Base-by-base conservation (phyloP, 2,113 vertebrate species). In the Poecile atricapillus region DNA sequence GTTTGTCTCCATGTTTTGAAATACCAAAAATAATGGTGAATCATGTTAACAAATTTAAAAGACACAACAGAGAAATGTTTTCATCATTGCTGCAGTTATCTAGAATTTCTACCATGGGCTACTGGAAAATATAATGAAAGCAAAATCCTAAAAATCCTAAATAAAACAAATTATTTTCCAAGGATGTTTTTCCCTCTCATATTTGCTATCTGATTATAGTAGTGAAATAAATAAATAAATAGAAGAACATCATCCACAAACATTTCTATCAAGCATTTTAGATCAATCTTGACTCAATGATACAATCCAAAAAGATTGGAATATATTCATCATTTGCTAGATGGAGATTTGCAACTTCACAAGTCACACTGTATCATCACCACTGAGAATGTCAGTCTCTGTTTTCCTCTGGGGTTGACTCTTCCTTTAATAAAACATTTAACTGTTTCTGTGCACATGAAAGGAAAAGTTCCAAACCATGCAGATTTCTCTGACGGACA, bases 401-500 rank as follows among this genome's bases (percentile, higher is more conserved):
- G 21, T 77, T 79, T 95, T 93, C 97, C 47, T 96, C 97, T 43
- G 83, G 64, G 16, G 70, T 20, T 46, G 97, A 89, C 33, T 98
- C 97, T 18, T 98, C 98, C 37, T 97, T 97, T 85, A 98, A 94
- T 55, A 98, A 95, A 76, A 96, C 63, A 19, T 92, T 96, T 83
- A 98, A 91, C 83, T 98, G 98, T 69, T 98, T 98, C 93, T 98
- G 98, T 35, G 98, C 98, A 81, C 98, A 98, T 24, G 98, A 98
- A n/a, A 98, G 97, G 96, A 98, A 98, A 44, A 98, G 97, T 90
- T 98, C 98, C 98, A 98, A 95, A 86, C 98, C 98, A 86, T 96
- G 97, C 35, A 98, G 97, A 96, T 97, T 98, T 90, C 98, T 97
- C 63, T 98, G 98, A 39, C 96, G 98, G 50, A 97, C 94, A 67